phyloP scores from a whole-genome alignment of 2,888 invertebrate species.

The Pimpla rufipes region DNA sequence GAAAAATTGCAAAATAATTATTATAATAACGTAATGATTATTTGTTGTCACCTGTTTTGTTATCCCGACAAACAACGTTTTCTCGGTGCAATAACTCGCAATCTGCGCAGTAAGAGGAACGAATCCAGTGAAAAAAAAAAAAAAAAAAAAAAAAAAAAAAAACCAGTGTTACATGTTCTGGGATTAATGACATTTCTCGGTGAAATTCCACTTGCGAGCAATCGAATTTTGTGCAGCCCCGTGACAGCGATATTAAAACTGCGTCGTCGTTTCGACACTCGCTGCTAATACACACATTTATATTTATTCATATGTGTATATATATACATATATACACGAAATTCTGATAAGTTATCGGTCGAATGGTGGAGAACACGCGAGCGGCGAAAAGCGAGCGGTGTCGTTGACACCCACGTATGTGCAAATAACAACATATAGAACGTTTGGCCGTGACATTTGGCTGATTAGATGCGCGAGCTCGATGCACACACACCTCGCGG shows the following conservation, averaged over 20 bases:
- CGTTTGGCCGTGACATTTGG: constrained; percentile 56
- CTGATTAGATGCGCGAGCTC: constrained; percentile 55
- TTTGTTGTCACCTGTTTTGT: background rate
- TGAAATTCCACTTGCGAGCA: constrained; percentile 30
- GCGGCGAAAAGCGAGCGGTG: constrained; percentile 48
- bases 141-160: constrained; percentile 6
- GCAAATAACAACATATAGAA: constrained; percentile 19
- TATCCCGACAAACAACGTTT: no score
- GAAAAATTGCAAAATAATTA: background rate
- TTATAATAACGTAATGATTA: background rate
- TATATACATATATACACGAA: constrained; percentile 1
- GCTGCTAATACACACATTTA: constrained; percentile 20
- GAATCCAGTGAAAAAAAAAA: background rate
- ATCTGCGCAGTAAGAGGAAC: background rate
- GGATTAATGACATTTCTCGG: constrained; percentile 17
- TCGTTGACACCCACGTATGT: constrained; percentile 59
- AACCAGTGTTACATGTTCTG: background rate
- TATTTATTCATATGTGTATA: background rate
- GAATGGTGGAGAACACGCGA: constrained; percentile 55
- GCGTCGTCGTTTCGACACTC: constrained; percentile 18
- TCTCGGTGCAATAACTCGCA: no score
- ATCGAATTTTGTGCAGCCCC: constrained; percentile 16
- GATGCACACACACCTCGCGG: constrained; percentile 32
- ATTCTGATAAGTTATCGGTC: constrained; percentile 62
- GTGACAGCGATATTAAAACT: constrained; percentile 34